Base-by-base conservation (phyloP, 2,797 vertebrate species). In the Peromyscus eremicus region DNA sequence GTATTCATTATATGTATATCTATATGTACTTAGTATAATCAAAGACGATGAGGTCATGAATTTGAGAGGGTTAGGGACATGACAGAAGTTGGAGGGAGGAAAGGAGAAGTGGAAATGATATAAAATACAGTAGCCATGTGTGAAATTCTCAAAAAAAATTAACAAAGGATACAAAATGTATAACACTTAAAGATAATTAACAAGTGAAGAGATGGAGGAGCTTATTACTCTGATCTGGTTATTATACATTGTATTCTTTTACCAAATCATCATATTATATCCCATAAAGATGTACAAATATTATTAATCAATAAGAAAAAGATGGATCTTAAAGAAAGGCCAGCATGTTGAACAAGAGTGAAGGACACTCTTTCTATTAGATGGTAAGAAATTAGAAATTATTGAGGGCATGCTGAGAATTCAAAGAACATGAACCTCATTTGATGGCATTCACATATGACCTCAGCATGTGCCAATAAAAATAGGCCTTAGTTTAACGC, bases 401-500 rank as follows among this genome's bases (percentile, higher is more conserved):
- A 5, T 25, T 81, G 16, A 55, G 34, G 75, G 57, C 7, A 55
- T 79, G 34, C 29, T 77, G 76, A 82, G 29, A 70, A 87, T 62
- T 6, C 62, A 76, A 83, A 82, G 25, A 90, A 43, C 55, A 89
- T 5, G 70, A 79, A 49, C n/a, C 27, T 27, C 11, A 85, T 66
- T 60, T 70, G 62, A 94, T 94, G 57, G 16, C 32, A 73, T 43
- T 92, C 55, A 80, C 46, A 89, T 68, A 86, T 75, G 76, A 43
- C 55, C 52, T 73, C 46, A 89, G 75, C 89, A 79, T 12, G 32
- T 62, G 23, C 25, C 49, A 87, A 88, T 82, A 55, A 87, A 92
- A 90, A 92, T 11, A 87, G 40, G 52, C 8, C 46, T 92, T 49
- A 81, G 68, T 70, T 95, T 83, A 94, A 92, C 43, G 92, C 52